These are phyloP conservation scores for Chouioia cunea DNA, from an alignment of 2,888 invertebrate genomes.

Conservation along the genomic window DNA sequence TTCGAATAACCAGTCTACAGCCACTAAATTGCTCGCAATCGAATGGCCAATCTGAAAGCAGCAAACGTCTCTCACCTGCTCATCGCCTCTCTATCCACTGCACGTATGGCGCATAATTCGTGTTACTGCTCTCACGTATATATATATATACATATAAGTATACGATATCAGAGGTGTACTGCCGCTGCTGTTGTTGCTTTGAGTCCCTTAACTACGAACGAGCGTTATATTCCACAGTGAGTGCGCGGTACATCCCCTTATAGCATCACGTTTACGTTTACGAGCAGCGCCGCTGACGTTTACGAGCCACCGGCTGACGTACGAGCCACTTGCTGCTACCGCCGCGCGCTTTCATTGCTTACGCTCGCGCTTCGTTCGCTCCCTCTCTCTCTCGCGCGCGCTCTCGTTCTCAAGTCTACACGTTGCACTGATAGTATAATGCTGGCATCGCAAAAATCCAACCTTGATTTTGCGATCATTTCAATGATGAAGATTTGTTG, in stretches of 20 bases:
- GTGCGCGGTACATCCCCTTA: slow-evolving; percentile 62
- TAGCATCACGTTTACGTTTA: slow-evolving; percentile 69
- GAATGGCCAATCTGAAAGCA: too few relatives aligned
- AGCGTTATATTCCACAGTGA: slow-evolving; percentile 23
- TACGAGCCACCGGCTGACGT: slow-evolving; percentile 70
- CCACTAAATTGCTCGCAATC: too few relatives aligned
- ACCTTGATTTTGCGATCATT: slow-evolving; percentile 55
- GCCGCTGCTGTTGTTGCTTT: too few relatives aligned
- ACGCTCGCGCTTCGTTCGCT: slow-evolving; percentile 61
- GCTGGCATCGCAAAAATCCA: slow-evolving; percentile 51
- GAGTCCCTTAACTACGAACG: neutral
- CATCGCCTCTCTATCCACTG: too few relatives aligned
- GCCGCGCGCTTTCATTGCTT: slow-evolving; percentile 62
- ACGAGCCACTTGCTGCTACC: slow-evolving; percentile 67
- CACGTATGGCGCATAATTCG: too few relatives aligned
- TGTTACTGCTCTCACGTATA: too few relatives aligned
- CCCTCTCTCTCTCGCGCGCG: slow-evolving; percentile 43
- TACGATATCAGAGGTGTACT: too few relatives aligned
- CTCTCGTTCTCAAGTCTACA: slow-evolving; percentile 42
- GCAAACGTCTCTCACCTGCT: too few relatives aligned
- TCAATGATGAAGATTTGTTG: too few relatives aligned
- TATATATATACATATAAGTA: too few relatives aligned
- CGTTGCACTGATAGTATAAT: neutral
- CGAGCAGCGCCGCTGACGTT: slow-evolving; percentile 69
- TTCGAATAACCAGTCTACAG: too few relatives aligned